phyloP scores from a whole-genome alignment of 2,113 vertebrate species.

The Erythrocebus patas region DNA sequence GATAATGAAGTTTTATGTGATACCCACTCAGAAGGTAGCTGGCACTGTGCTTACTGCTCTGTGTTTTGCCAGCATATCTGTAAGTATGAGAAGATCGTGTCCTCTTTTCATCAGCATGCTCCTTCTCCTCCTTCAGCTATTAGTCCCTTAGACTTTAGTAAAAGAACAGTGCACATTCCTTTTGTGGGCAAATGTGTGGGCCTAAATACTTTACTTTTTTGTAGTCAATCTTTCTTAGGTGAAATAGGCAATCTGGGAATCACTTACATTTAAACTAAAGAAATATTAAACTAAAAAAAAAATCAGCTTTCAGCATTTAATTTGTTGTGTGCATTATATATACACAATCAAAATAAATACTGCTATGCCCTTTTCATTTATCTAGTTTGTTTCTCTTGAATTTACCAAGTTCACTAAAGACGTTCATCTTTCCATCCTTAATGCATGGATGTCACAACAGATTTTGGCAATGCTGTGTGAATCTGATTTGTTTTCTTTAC shows the following conservation, averaged over 20 bases:
- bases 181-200: background rate
- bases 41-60: accelerated
- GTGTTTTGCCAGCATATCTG: background rate
- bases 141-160: background rate
- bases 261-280: background rate
- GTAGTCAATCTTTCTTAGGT: background rate
- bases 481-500: background rate
- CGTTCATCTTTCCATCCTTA: background rate
- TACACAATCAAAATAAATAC: background rate
- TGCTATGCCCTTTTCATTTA: background rate
- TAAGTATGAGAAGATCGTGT: background rate
- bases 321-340: background rate
- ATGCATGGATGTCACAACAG: background rate
- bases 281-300: background rate
- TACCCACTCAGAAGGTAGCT: background rate
- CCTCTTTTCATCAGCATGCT: background rate
- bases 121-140: background rate
- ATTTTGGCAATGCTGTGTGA: background rate
- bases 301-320: background rate
- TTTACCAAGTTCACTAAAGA: background rate
- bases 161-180: background rate
- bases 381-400: slow-evolving; percentile 4
- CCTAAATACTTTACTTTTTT: background rate
- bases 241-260: background rate
- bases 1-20: background rate